Base-by-base conservation (phyloP, 1,140 invertebrate genomes). In the Tigriopus japonicus region DNA sequence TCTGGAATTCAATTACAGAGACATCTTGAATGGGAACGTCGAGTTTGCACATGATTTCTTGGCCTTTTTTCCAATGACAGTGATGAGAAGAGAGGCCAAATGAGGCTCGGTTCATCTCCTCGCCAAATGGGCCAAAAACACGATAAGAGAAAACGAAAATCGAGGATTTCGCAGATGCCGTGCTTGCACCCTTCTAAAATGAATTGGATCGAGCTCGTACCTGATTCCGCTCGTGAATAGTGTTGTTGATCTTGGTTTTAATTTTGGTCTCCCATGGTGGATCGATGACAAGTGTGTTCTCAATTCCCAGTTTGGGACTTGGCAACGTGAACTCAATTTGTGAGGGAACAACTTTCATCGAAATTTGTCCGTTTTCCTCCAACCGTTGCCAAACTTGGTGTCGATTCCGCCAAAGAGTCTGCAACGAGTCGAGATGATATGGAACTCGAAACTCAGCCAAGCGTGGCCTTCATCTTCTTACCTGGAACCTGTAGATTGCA, bases 361-460 rank as follows among this genome's bases (percentile, higher is more conserved):
- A 85, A 15, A 87, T 69, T 58, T 95, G 89, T 6, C 93, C 93
- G 23, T 86, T 85, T 70, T 98, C 93, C 74, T 99, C 96, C 91
- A 99, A 95, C 62, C 94, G 78, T 0, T 91, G 87, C 94, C 94
- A 98, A 6, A 95, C 90, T 77, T 98, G 95, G 71, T 92, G 95
- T n/a, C 96, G 77, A 65, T 61, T 61, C 40, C 51, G 59, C 59
- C 59, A 61, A n/a, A 61, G 59, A 41, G 40, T 42, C 40, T 58
- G n/a, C 21, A 49, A 49, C 6, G n/a, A 49, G 12, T 17, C 45
- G 21, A 49, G 45, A 3, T 15, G 45, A 15, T 5, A 6, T 14
- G 42, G 17, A 28, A 7, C 15, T 42, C n/a, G 6, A 58, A 56
- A 58, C n/a, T 42, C 41, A n/a, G n/a, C 19, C 28, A 35, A 35